Conservation (phyloP, 2,797 vertebrate genomes). For the Diglossa cyanea region DNA sequence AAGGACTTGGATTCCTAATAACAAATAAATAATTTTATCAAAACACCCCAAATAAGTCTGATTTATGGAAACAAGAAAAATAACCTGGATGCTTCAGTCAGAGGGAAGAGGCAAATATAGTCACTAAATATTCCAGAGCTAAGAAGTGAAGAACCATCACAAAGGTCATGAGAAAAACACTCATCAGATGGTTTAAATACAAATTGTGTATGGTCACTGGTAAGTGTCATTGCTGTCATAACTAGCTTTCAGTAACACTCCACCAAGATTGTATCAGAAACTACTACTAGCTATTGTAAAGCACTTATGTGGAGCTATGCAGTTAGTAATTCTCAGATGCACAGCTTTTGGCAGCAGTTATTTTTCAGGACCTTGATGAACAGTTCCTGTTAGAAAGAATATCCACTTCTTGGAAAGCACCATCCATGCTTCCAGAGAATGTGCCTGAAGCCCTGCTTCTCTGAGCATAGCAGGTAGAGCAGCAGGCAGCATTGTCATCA, state of each 20-base stretch:
- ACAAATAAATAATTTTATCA: background rate
- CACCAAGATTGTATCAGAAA: background rate
- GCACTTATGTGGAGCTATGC: background rate
- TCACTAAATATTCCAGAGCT: background rate
- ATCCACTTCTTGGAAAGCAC: background rate
- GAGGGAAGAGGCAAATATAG: background rate
- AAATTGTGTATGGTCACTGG: background rate
- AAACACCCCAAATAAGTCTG: background rate
- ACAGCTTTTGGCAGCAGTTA: background rate
- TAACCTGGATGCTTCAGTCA: background rate
- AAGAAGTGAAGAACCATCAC: background rate
- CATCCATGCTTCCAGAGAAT: background rate
- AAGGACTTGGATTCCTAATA: background rate
- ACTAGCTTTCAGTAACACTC: background rate
- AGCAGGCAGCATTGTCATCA: accelerated
- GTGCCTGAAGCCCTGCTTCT: background rate
- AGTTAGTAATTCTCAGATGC: background rate
- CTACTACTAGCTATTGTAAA: background rate
- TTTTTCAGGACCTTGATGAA: background rate
- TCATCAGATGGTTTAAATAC: background rate
- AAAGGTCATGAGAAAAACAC: background rate
- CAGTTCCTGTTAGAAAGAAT: background rate
- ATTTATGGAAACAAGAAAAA: background rate
- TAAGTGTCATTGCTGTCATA: background rate
- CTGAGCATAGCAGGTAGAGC: background rate